Evolutionary conservation across 2,797 vertebrate species (phyloP).

Genomic region (Pipistrellus pygmaeus): DNA sequence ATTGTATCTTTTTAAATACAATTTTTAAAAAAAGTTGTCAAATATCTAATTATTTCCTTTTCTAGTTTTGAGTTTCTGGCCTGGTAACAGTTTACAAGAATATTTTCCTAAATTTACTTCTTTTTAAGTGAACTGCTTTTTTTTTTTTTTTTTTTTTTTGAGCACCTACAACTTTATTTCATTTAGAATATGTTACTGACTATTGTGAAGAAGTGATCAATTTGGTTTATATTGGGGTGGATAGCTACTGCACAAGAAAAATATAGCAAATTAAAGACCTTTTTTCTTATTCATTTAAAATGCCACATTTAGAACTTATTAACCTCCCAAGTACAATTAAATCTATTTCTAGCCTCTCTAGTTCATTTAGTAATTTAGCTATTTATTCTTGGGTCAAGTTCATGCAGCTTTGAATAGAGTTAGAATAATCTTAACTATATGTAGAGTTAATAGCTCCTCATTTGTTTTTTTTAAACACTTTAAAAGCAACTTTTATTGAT

Average conservation of each 20-base stretch:
- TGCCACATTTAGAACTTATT: background rate
- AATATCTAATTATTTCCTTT: background rate
- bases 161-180: background rate
- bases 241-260: background rate
- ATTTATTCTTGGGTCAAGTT: constrained; percentile 25
- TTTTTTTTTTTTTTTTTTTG: no score
- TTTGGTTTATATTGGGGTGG: background rate
- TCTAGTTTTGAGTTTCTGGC: background rate
- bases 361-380: background rate
- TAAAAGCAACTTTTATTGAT: background rate
- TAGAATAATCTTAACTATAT: background rate
- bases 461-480: background rate
- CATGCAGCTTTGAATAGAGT: background rate
- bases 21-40: background rate
- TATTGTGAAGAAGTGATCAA: background rate
- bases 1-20: background rate
- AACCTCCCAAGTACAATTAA: background rate
- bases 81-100: background rate
- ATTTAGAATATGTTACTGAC: background rate
- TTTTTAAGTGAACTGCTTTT: background rate
- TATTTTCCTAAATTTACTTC: background rate
- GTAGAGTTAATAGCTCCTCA: background rate
- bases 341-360: background rate
- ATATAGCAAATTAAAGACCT: background rate
- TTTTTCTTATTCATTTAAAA: constrained; percentile 11